A percentile compares a stretch with the other conserved stretches of the same genome.
These are phyloP conservation scores for Lamellibrachia satsuma DNA, from an alignment of 2,888 invertebrate genomes.

Conservation along the genomic window DNA sequence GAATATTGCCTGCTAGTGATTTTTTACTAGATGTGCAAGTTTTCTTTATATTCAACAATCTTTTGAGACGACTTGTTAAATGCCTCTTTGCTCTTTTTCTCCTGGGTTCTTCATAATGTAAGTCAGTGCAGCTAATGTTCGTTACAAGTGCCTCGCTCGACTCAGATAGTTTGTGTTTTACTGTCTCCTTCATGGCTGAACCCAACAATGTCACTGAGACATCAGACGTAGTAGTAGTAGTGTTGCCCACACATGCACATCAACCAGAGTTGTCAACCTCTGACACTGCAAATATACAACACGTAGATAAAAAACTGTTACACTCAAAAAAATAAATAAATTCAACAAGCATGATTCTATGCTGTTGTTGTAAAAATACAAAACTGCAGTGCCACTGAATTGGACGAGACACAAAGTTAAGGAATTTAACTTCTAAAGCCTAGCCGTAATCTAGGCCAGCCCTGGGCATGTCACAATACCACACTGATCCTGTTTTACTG, in stretches of 20 bases:
- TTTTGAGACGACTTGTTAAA: conserved; percentile 17
- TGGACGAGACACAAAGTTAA: no score
- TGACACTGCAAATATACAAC: not conserved
- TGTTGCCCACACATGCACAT: not conserved
- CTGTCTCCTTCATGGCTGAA: not conserved
- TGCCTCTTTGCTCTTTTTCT: not conserved
- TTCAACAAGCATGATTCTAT: no score
- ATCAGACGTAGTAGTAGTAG: not conserved
- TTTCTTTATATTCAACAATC: not conserved
- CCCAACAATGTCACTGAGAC: not conserved
- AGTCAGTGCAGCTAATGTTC: not conserved
- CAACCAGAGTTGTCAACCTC: not conserved
- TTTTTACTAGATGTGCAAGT: not conserved
- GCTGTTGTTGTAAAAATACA: no score
- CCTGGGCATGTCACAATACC: no score
- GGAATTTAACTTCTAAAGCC: no score
- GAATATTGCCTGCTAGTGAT: not conserved
- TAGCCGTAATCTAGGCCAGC: no score
- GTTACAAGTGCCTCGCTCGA: not conserved
- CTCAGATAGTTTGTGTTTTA: not conserved
- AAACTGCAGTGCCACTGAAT: no score
- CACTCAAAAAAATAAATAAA: no score
- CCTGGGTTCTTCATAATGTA: not conserved
- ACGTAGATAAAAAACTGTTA: no score
- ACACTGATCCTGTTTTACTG: no score